Evolutionary conservation across 2,888 invertebrate genomes (phyloP), one percentile per base, ranked within the genome.

Genomic region (Prosapia bicincta): DNA sequence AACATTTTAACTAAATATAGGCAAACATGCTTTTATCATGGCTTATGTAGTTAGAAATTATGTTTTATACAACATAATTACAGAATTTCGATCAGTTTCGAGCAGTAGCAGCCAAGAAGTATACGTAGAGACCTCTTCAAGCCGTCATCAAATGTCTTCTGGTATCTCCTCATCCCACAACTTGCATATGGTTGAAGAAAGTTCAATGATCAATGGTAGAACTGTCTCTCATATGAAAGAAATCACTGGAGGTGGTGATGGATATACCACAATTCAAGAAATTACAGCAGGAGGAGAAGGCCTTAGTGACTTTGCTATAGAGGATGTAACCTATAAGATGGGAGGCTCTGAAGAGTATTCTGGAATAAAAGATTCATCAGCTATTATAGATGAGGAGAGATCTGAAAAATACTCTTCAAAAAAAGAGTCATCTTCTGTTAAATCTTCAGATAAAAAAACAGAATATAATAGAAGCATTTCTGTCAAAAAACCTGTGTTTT

Each of bases 61-160:
- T 54, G 20, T 54, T 54, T 54, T 54, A 54, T 20, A n/a, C 54
- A 54, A 54, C 54, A 54, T 54, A 54, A 54, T 54, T 54, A n/a
- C 54, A 78, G 78, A 77, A 54, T 77, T 69, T 66, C 74, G 77
- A 66, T 78, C 78, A 23, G 77, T 78, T 7, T 74, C 77, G 24
- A 77, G 77, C 43, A 78, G 74, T 32, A 75, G 67, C 26, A 76
- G 79, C 66, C 79, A 79, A 67, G 79, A 79, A 70, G 75, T 79
- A 7, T 76, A 77, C 54, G 74, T 79, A 15, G 78, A 79, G 68
- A 76, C 77, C 0, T 70, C 72, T 24, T 72, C 74, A 43, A 67
- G 69, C 0, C 65, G 73, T 1, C 72, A 74, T 32, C 68, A 69
- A 26, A 68, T 71, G 66, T 66, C 76, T 7, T 73, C 78, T 9